Evolutionary conservation across 2,888 invertebrate species (phyloP).

Genomic region (Hedya salicella): DNA sequence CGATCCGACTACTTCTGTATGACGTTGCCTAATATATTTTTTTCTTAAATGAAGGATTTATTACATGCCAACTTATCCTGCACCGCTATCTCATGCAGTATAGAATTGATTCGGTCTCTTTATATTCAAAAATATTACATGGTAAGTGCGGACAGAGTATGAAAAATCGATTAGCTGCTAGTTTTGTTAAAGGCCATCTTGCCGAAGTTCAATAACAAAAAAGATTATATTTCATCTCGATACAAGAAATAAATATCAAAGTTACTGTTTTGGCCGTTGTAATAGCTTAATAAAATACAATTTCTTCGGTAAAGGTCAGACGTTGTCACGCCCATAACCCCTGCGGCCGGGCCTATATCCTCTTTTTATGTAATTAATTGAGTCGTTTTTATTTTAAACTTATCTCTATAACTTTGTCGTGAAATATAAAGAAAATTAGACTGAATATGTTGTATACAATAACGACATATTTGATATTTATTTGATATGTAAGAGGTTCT

Average conservation of each 20-base stretch:
- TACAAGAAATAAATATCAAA: background rate
- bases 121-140: constrained; percentile 18
- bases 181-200: constrained; percentile 15
- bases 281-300: no score
- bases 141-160: background rate
- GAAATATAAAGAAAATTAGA: no score
- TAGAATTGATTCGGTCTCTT: constrained; percentile 1
- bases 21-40: constrained; percentile 66
- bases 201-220: background rate
- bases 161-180: background rate
- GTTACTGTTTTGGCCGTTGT: background rate
- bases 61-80: constrained; percentile 20
- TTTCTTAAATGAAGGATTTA: constrained; percentile 44
- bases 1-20: constrained; percentile 67
- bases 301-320: background rate
- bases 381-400: constrained; percentile 14
- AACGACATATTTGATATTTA: no score
- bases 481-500: no score
- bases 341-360: background rate
- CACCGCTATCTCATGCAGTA: constrained; percentile 7
- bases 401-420: background rate
- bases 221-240: background rate
- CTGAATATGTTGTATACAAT: no score
- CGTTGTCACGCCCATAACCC: constrained; percentile 11
- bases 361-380: background rate